Percentiles rank a stretch among this genome's conserved stretches.
Evolutionary conservation across 2,888 invertebrate species (phyloP).

Genomic region (Gymnoscelis rufifasciata): DNA sequence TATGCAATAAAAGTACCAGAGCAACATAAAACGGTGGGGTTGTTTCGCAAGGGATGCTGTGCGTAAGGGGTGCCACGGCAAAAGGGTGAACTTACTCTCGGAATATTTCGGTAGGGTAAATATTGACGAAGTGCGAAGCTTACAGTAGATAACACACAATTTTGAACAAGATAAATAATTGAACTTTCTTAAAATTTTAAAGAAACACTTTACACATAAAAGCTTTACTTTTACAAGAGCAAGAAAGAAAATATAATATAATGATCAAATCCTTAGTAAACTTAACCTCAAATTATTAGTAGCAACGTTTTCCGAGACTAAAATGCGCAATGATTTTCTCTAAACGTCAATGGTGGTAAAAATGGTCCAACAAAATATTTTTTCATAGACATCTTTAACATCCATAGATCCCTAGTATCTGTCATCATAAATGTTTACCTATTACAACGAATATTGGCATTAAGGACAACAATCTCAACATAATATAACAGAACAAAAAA

Average conservation of each 20-base stretch:
- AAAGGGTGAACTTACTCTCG: conserved; percentile 45
- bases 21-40: conserved; percentile 47
- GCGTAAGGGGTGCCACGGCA: conserved; percentile 51
- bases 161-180: not conserved
- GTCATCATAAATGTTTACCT: conserved; percentile 23
- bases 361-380: too few species aligned
- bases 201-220: too few species aligned
- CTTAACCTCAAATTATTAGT: too few species aligned
- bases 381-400: not conserved
- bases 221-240: too few species aligned
- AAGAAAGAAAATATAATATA: too few species aligned
- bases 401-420: conserved; percentile 23
- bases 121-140: not conserved
- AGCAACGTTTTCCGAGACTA: too few species aligned
- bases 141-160: not conserved
- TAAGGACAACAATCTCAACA: conserved; percentile 12
- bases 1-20: conserved; percentile 78
- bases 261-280: too few species aligned
- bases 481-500: conserved; percentile 5
- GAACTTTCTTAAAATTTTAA: too few species aligned
- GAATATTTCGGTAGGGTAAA: conserved; percentile 30
- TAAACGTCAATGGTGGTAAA: too few species aligned
- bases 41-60: conserved; percentile 72
- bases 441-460: conserved; percentile 4
- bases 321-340: too few species aligned